Base-by-base conservation (phyloP, 1,140 invertebrate species). In the Papilio xuthus region DNA sequence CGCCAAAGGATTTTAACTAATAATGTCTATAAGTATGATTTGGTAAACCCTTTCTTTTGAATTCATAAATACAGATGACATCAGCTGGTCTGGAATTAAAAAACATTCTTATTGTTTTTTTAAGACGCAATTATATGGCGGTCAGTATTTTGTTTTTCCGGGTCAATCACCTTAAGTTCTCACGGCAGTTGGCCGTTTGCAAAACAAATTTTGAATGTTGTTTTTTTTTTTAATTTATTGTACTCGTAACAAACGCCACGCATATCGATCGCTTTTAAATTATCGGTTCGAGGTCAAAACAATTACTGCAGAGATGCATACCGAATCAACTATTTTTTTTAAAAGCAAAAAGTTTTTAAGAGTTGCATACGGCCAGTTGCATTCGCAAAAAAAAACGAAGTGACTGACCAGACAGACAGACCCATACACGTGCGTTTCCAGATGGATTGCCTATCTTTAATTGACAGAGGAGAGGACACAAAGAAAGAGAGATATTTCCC, bases 81-180 rank as follows among this genome's bases (percentile, higher is more conserved):
- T 15, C 23, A 63, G 23, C 6, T 4, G 4, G 23, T 28, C 26
- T 13, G 60, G 60, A 67, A 32, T 67, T 32, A 67, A 67, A 67
- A 63, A 67, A 60, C 9, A 2, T 10, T 67, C 50, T 28, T 67
- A 67, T 67, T 67, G 60, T 67, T 67, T 67, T 20, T 67, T 67
- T 67, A 67, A 67, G 26, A 67, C 13, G 23, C 26, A 67, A 60
- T 60, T 63, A 63, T 28, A 28, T 67, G 60, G 60, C 60, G 60
- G 60, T 67, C 60, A 67, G 60, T 28, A 67, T 67, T 67, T 67
- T 67, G 60, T 67, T 67, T 67, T 67, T 67, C 60, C 60, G 60
- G 60, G 60, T 67, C 60, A 67, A 2, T 67, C 26, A 67, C 60
- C 60, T 28, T 28, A 28, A 18, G 60, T 67, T 60, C 56, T 23